A percentile compares a stretch with the other conserved stretches of the same genome.
These are phyloP conservation scores for Neotoma lepida DNA, from an alignment of 2,113 vertebrate genomes.

Conservation along the genomic window DNA sequence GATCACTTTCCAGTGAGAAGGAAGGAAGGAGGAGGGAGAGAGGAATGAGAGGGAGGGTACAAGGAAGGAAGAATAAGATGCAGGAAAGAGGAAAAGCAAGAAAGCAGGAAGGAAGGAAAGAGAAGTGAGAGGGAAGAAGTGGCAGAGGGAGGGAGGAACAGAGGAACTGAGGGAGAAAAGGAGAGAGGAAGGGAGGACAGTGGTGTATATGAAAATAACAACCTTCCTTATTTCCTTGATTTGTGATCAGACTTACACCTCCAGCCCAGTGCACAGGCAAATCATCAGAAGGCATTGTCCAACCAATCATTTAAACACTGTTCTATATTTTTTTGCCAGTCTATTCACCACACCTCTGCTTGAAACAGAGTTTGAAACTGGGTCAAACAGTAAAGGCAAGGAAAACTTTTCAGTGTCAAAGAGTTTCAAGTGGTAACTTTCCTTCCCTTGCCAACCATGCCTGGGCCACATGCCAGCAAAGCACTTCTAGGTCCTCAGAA, in stretches of 20 bases:
- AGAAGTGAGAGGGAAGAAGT: too few species aligned
- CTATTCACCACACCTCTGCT: background rate
- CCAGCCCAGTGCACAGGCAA: background rate
- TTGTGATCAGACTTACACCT: background rate
- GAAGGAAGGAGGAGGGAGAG: background rate
- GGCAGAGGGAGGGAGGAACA: accelerated
- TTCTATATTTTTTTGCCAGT: background rate
- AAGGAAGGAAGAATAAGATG: too few species aligned
- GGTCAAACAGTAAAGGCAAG: conserved; percentile 17
- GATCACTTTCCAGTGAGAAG: background rate
- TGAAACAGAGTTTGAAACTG: conserved; percentile 14
- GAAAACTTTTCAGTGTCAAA: background rate
- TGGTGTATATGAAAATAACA: background rate
- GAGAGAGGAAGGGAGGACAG: accelerated
- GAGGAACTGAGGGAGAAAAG: accelerated
- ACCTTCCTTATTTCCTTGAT: background rate
- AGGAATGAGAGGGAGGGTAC: background rate
- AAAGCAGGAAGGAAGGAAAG: accelerated
- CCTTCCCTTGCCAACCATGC: background rate
- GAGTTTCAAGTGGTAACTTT: background rate
- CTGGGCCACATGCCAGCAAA: conserved; percentile 2
- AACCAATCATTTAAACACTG: background rate
- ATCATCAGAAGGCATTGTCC: background rate
- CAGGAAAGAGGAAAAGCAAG: background rate
- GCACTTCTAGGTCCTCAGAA: background rate